Evolutionary conservation across 2,113 vertebrate genomes (phyloP), one percentile per base, ranked within the genome.

Genomic region (Cyanistes caeruleus): DNA sequence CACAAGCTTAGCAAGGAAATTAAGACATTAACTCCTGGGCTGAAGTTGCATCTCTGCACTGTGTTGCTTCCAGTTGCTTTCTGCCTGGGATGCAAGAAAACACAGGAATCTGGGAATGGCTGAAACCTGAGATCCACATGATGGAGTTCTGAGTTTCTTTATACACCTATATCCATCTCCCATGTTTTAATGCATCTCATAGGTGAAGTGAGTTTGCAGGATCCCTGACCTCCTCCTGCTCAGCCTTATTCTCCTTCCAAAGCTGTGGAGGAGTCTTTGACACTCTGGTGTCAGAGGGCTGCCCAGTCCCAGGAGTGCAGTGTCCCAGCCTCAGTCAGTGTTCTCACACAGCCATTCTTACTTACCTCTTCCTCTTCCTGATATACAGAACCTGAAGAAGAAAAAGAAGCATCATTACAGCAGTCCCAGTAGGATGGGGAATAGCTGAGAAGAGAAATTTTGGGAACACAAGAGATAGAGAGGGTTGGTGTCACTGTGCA

Each of bases 361-460:
- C 98, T 98, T 97, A 99, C 99, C 99, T 98, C 97, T 99, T 99
- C 92, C 98, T 98, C 98, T 99, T 99, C 97, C 99, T 99, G 97
- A 99, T 99, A 89, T 99, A 99, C 88, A 99, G 98, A 97, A 99
- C 98, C 99, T 99, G 94, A 56, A 96, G 89, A 65, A 97, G 56
- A 98, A 96, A 97, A 65, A 94, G 77, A 95, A 78, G 46, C 64
- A 86, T 28, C 22, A 25, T 91, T 79, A 89, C 11, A 23, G 93
- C 25, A 93, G 64, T 51, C 19, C 48, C 31, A 49, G 25, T 5
- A 86, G 24, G 35, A 81, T 19, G 41, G 5, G 52, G 24, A 89
- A 67, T 28, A 95, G 77, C 60, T 55, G 5, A 41, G 67, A 69
- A 52, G 20, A 53, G 49, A 31, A 44, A 75, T 37, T 63, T 49